These are phyloP conservation scores for Elaphurus davidianus DNA, from an alignment of 2,113 vertebrate species.

Conservation along the genomic window DNA sequence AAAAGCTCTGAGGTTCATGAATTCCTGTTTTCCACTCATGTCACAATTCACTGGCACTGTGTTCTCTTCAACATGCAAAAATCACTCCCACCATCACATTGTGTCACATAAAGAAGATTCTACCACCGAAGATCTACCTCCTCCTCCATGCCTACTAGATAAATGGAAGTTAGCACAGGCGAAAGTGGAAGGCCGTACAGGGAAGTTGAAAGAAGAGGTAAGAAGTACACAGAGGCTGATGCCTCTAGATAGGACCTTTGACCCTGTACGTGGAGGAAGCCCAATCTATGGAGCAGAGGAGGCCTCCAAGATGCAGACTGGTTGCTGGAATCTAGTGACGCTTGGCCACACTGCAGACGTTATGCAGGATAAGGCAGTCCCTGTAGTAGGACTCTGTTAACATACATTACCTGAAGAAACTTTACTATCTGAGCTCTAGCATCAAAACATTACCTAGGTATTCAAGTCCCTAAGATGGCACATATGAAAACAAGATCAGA, in stretches of 20 bases:
- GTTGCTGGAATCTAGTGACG: background rate
- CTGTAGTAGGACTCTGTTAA: background rate
- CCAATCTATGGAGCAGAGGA: background rate
- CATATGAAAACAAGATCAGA: background rate
- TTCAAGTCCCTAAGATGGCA: background rate
- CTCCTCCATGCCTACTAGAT: background rate
- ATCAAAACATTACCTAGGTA: background rate
- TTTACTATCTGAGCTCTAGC: background rate
- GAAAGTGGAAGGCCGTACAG: accelerated
- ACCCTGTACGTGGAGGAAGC: background rate
- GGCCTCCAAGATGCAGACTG: background rate
- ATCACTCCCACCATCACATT: background rate
- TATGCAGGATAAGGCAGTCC: background rate
- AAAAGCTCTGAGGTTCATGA: background rate
- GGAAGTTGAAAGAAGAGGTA: no score
- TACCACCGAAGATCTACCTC: background rate
- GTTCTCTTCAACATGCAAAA: background rate
- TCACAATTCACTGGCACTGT: background rate
- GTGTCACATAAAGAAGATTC: background rate
- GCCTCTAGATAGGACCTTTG: background rate
- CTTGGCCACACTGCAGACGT: accelerated
- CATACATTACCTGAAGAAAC: background rate
- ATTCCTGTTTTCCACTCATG: background rate
- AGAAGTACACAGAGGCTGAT: background rate
- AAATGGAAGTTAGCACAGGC: background rate